Base-by-base conservation (phyloP, 2,888 invertebrate genomes). In the Campaea margaritaria region DNA sequence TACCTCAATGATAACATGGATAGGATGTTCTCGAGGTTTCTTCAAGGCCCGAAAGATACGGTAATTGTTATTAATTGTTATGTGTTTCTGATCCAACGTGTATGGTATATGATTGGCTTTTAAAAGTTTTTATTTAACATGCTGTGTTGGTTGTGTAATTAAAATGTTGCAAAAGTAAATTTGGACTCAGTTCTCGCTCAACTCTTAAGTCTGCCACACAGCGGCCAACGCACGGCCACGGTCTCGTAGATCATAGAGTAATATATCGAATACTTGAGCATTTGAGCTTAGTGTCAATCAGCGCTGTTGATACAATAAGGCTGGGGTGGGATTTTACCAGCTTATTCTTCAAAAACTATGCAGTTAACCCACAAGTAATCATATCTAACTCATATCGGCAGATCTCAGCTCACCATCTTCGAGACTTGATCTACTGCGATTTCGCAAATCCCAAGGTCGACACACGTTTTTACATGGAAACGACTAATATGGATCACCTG, bases 391-490 rank as follows among this genome's bases (percentile, higher is more conserved):
- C 45, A 46, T 4, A 48, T 42, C 39, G 46, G 45, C 73, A 95
- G 94, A 94, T 98, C 48, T 95, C 95, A 0, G 98, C 98, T 79
- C 91, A 93, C 14, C 97, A 98, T 81, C 91, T 99, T 8, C 94
- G 98, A 57, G 96, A 96, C 73, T 91, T 99, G 62, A 94, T 99
- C 60, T 99, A 97, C 85, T 99, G 99, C 81, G 98, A 99, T 85
- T 99, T 99, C 82, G 96, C 96, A 0, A 98, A 99, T 89, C 97
- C 98, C 0, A 98, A 98, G 93, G 96, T 96, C 11, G 98, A 98
- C 76, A 94, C 95, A 11, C 94, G 97, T 34, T 95, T 96, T 76
- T 99, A 99, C 78, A 94, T 97, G 78, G 98, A 99, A 91, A 97
- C 98, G 0, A 86, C 93, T 0, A 97, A 98, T 80, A 92, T 98